Base-by-base conservation (phyloP, 2,113 vertebrate species). In the Nyctibius bracteatus region DNA sequence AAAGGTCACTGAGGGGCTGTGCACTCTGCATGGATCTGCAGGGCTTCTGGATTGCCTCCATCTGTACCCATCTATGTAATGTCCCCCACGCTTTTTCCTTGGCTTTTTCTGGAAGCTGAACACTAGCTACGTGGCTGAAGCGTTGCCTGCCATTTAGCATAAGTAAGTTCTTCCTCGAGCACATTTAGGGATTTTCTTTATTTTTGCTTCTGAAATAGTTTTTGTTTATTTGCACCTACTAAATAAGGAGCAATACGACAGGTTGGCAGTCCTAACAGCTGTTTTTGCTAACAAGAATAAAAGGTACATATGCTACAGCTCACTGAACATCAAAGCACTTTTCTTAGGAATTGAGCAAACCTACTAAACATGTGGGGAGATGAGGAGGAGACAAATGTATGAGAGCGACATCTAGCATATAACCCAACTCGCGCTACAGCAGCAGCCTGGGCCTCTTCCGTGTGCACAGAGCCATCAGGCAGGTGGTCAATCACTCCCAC, bases 271-370 rank as follows among this genome's bases (percentile, higher is more conserved):
- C 58, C 70, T 61, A 95, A 96, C 95, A 96, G 91, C 93, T 97
- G 95, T 95, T 96, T 95, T 90, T 85, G 78, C 66, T 96, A 95
- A 91, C 62, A 6, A 90, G 90, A 91, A 82, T 96, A 95, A 96
- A 96, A 96, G 91, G 93, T 96, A 96, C 96, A 93, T 93, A 91
- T 96, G 96, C 96, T 95, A 80, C 78, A 87, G 79, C 81, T 97
- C 94, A 82, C 65, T 81, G 57, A 96, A 96, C 91, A 96, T 97
- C 96, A 96, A 96, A 96, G 96, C 70, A 61, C 66, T 94, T 91
- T 91, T 74, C 83, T 84, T 84, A 59, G 73, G 61, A 94, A 41
- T 12, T 72, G 44, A 93, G 49, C 79, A 96, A 90, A 95, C 78
- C 74, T 93, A 81, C 70, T 95, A 80, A 95, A 96, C 87, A 85